Evolutionary conservation across 2,888 invertebrate genomes (phyloP).

Genomic region (Rapana venosa): DNA sequence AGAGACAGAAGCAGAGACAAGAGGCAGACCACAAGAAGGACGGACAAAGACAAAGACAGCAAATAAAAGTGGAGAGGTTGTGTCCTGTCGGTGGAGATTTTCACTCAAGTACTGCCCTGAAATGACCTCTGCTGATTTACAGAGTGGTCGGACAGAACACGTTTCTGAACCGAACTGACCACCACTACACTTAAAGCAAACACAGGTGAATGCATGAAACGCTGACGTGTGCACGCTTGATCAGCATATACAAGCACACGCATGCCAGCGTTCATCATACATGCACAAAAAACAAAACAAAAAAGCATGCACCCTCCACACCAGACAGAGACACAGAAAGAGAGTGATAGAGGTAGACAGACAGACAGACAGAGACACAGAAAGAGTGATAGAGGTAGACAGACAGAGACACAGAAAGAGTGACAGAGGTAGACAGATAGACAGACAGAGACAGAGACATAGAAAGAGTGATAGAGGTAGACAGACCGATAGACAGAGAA

Average conservation of each 20-base stretch:
- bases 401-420: neutral
- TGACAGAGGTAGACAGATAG: too few relatives aligned
- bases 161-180: neutral
- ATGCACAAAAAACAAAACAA: too few relatives aligned
- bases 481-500: neutral
- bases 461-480: neutral
- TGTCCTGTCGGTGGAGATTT: neutral
- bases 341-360: neutral
- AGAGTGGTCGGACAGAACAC: neutral
- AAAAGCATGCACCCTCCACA: too few relatives aligned
- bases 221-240: too few relatives aligned
- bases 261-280: too few relatives aligned
- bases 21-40: neutral
- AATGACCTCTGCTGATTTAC: conserved; percentile 4
- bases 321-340: neutral
- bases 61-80: neutral
- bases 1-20: neutral
- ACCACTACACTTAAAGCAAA: too few relatives aligned
- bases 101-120: neutral
- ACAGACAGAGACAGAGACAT: too few relatives aligned
- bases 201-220: too few relatives aligned
- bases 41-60: neutral
- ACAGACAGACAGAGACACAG: neutral
- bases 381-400: neutral
- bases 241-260: too few relatives aligned